A percentile compares a stretch with the other conserved stretches of the same genome.
These are phyloP conservation scores for Eurois occulta DNA, from an alignment of 2,888 invertebrate genomes.

Conservation along the genomic window DNA sequence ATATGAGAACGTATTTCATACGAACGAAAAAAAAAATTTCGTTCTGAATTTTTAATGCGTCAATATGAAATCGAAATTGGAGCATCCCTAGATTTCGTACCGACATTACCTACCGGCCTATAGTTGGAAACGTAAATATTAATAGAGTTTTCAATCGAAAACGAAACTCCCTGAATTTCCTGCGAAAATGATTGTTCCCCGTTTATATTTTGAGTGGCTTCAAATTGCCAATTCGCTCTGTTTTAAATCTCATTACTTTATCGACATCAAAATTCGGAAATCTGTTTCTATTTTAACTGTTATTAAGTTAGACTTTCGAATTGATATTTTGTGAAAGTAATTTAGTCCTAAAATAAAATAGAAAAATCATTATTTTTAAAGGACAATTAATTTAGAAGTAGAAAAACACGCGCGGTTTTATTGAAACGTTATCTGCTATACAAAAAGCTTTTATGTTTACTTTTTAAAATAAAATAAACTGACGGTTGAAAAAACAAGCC, in stretches of 20 bases:
- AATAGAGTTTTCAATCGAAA: constrained; percentile 33
- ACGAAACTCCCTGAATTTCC: constrained; percentile 30
- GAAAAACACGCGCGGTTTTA: not conserved
- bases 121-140: constrained; percentile 27
- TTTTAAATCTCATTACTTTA: constrained; percentile 22
- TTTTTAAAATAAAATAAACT: not conserved
- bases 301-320: not conserved
- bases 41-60: constrained; percentile 12
- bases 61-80: constrained; percentile 7
- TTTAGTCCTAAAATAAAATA: not conserved
- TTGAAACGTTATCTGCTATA: not conserved
- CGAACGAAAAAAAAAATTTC: not conserved
- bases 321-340: not conserved
- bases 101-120: not conserved
- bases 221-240: constrained; percentile 36
- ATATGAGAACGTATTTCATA: not conserved
- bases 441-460: not conserved
- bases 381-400: not conserved
- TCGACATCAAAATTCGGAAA: constrained; percentile 10
- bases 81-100: not conserved
- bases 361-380: not conserved
- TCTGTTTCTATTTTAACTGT: constrained; percentile 13
- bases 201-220: constrained; percentile 31
- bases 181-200: constrained; percentile 30
- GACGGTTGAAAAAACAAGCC: not conserved